Evolutionary conservation across 1,140 invertebrate genomes (phyloP), one percentile per base, ranked within the genome.

Genomic region (Parapsyche elsis): DNA sequence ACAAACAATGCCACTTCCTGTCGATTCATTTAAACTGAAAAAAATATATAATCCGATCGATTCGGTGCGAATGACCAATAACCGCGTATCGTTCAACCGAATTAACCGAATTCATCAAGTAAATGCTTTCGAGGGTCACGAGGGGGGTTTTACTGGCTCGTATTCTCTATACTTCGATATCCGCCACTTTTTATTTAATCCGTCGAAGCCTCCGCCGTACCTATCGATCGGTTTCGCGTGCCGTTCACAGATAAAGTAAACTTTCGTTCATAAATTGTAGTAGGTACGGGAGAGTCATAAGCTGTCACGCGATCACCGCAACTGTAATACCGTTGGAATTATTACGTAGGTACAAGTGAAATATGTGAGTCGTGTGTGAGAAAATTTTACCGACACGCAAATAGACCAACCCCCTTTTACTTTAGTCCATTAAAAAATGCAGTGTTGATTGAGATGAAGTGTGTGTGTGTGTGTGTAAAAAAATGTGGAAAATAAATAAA

Each of bases 201-300:
- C 30, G 30, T 7, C 30, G 30, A 38, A 38, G 30, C 30, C 30
- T 38, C 30, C 30, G 1, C 7, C 7, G 14, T 61, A 9, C 21
- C 16, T 21, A 61, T 61, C 57, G 57, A 61, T 61, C 57, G 57
- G 21, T 61, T 61, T 61, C 57, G 57, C 57, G 57, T 61, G 57
- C 57, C 21, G 16, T 21, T 9, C 16, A 1, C 57, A 61, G 57
- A 61, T 61, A 61, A 61, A 9, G 57, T 21, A 19, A 14, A 38
- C 30, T 38, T 38, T 38, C 30, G 30, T 38, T 38, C 30, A 38
- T 38, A 38, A 38, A 38, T 38, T 7, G 30, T 38, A 38, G 30
- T n/a, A n/a, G n/a, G n/a, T 38, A 38, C 30, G 30, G 30, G 49
- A 14, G 49, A 16, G 12, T 53, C 49, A 53, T 21, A 21, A 61